These are phyloP conservation scores for Heliconius sara DNA, from an alignment of 2,888 invertebrate genomes.

Conservation along the genomic window DNA sequence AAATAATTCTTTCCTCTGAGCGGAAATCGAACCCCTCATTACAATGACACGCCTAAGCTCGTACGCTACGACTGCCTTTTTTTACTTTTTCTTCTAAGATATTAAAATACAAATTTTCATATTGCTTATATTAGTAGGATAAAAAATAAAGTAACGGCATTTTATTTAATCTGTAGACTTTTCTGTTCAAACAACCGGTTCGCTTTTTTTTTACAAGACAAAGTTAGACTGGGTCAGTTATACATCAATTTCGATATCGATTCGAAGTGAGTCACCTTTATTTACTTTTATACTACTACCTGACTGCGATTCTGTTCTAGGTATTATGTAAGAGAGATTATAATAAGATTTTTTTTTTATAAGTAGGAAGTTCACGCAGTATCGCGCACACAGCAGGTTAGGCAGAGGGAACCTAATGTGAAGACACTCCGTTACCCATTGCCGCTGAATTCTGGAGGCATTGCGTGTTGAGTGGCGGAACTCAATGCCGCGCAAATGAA, in stretches of 20 bases:
- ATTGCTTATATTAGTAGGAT: neutral
- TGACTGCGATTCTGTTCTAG: neutral
- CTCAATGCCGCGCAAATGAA: too few relatives aligned
- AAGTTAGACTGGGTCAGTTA: slow-evolving; percentile 60
- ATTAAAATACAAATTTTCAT: neutral
- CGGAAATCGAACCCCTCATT: too few relatives aligned
- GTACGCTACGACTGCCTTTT: too few relatives aligned
- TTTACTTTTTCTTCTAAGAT: neutral
- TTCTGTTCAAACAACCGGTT: slow-evolving; percentile 22
- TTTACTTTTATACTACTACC: slow-evolving; percentile 53
- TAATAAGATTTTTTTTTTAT: neutral
- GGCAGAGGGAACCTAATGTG: too few relatives aligned
- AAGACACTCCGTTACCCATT: too few relatives aligned
- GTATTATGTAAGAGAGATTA: neutral
- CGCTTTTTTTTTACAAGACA: slow-evolving; percentile 24
- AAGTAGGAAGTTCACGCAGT: too few relatives aligned
- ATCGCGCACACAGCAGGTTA: too few relatives aligned
- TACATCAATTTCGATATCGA: slow-evolving; percentile 12
- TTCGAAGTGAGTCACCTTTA: slow-evolving; percentile 45
- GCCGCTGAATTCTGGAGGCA: too few relatives aligned
- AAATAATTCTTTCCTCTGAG: too few relatives aligned
- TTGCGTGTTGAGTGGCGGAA: too few relatives aligned
- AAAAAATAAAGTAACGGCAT: slow-evolving; percentile 8
- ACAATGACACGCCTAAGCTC: too few relatives aligned
- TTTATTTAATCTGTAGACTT: neutral